Evolutionary conservation across 2,888 invertebrate species (phyloP), one percentile per base, ranked within the genome.

Genomic region (Carpatolechia fugitivella): DNA sequence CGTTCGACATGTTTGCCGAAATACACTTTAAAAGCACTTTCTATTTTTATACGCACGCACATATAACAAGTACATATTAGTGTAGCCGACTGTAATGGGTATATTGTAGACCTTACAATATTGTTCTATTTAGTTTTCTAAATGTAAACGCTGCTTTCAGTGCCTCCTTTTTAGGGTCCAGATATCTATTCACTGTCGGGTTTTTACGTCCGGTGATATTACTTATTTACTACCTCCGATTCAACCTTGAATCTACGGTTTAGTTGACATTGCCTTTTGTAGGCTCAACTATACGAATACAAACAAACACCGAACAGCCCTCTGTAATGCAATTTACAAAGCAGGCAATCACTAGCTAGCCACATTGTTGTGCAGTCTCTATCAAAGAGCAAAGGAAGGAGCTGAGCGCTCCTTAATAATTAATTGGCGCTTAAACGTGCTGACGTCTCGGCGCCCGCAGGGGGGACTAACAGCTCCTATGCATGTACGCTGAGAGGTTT

Each of bases 341-440:
- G 81, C 80, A 79, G 78, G 81, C 89, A 86, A 87, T 88, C 87
- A 84, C 80, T 73, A 78, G 78, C 72, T 72, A 73, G 78, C 83
- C 84, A 79, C 87, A 88, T 89, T 89, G 88, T 89, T 86, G 85
- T 82, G 79, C 76, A 81, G 73, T 73, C 76, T 64, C 77, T 82
- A 80, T 85, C 89, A 88, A 87, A 89, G 87, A 80, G 84, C 79
- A 82, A 85, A 87, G 85, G 86, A 82, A 85, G 79, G 78, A 76
- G 79, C 78, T 80, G 78, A 73, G 74, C 73, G 66, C 67, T 74
- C 78, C 79, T 89, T 86, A 90, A 90, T 90, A 88, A 89, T 90
- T 90, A 89, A 90, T 87, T 81, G 83, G 74, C 82, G 84, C 82
- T 88, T 90, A 88, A 89, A 80, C 79, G 85, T 76, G 85, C 84